These are phyloP conservation scores for Anadara kagoshimensis DNA, from an alignment of 1,140 invertebrate genomes.

Conservation along the genomic window DNA sequence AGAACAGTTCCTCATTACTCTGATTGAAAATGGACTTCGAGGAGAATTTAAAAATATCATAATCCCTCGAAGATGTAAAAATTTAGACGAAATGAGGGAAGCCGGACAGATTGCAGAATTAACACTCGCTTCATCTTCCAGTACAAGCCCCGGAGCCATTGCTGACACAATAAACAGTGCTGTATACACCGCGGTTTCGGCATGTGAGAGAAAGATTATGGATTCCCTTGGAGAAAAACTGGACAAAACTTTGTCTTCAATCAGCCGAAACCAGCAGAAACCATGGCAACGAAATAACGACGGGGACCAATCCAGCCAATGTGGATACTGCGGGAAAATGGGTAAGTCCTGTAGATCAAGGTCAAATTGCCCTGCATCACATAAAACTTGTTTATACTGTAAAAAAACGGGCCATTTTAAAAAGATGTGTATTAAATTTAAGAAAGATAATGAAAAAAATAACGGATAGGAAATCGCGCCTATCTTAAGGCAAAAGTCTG, in stretches of 20 bases:
- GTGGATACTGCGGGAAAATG: too few relatives aligned
- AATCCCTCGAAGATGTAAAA: background rate
- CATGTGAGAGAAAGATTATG: conserved; percentile 1
- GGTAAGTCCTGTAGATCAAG: conserved; percentile 19
- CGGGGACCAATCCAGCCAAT: too few relatives aligned
- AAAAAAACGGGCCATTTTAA: conserved; percentile 7
- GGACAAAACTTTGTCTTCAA: conserved; percentile 1
- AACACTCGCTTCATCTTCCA: background rate
- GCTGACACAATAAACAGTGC: background rate
- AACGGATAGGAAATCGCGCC: conserved; percentile 27
- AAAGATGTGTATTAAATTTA: conserved; percentile 2
- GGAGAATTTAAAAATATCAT: background rate
- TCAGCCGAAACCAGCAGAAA: background rate
- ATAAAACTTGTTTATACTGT: conserved; percentile 18
- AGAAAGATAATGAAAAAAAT: background rate
- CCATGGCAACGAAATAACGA: too few relatives aligned
- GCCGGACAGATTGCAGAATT: background rate
- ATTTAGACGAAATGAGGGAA: background rate
- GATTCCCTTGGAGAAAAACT: background rate
- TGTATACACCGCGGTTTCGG: background rate
- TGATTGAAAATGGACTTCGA: conserved; percentile 1
- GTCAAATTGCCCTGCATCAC: conserved; percentile 8
- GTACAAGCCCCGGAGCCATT: background rate
- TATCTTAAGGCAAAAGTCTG: conserved; percentile 11
- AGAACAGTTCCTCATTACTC: background rate